Conservation (phyloP, 2,113 vertebrate species). For the Ornithorhynchus anatinus region DNA sequence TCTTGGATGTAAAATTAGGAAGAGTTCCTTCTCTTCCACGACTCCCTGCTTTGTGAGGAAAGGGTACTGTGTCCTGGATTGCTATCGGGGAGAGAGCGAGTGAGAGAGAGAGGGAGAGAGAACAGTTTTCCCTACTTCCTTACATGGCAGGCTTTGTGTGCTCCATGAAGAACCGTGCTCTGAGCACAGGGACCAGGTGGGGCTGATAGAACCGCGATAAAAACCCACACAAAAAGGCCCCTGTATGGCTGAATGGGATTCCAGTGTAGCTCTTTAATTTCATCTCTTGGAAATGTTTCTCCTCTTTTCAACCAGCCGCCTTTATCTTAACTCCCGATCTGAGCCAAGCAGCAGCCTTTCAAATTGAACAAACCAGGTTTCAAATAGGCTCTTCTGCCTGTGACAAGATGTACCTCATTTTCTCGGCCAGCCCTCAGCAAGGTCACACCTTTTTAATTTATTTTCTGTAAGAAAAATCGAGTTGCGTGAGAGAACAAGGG, state of each 20-base stretch:
- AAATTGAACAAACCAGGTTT: conserved; percentile 89
- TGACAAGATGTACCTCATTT: conserved; percentile 97
- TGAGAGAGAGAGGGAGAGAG: too few species aligned
- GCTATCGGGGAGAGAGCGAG: not conserved
- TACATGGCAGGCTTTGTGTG: conserved; percentile 70
- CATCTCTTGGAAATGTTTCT: conserved; percentile 79
- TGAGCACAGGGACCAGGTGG: conserved; percentile 71
- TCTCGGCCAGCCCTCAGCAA: conserved; percentile 91
- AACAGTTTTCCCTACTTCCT: conserved; percentile 39
- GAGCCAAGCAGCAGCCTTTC: conserved; percentile 83
- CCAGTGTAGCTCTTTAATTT: conserved; percentile 91
- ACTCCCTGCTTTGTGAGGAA: not conserved
- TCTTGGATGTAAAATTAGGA: conserved; percentile 5
- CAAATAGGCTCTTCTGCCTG: conserved; percentile 87
- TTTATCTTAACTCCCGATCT: conserved; percentile 84
- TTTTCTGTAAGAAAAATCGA: conserved; percentile 86
- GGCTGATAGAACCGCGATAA: conserved; percentile 80
- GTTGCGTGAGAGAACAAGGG: conserved; percentile 82
- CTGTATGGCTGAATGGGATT: conserved; percentile 78
- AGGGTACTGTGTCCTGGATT: conserved; percentile 32
- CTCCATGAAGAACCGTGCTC: conserved; percentile 56
- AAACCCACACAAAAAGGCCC: conserved; percentile 69
- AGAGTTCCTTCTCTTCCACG: conserved; percentile 30
- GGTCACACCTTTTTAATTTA: conserved; percentile 96
- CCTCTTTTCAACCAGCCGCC: conserved; percentile 75